phyloP scores from a whole-genome alignment of 2,797 vertebrate species.

The Amniataba percoides region DNA sequence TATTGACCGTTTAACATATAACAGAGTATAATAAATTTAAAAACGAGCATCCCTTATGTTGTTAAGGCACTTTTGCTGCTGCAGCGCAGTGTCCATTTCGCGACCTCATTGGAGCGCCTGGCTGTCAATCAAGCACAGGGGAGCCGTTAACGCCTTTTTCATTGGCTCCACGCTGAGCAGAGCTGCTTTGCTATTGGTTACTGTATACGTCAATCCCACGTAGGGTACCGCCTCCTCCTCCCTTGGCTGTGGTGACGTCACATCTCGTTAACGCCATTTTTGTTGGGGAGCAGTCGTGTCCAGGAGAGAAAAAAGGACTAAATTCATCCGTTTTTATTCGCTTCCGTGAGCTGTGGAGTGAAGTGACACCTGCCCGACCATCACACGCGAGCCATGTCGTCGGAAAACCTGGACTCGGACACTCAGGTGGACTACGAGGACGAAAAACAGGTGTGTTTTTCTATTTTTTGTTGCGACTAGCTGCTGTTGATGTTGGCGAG shows the following conservation, averaged over 20 bases:
- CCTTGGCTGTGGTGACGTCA: slow-evolving; percentile 73
- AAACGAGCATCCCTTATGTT: slow-evolving; percentile 4
- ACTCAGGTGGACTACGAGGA: slow-evolving; percentile 85
- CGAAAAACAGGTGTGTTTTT: slow-evolving; percentile 86
- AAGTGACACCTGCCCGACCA: slow-evolving; percentile 49
- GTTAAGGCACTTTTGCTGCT: slow-evolving; percentile 46
- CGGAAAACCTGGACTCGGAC: slow-evolving; percentile 86
- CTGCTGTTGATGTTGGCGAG: slow-evolving; percentile 65
- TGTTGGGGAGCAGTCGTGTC: slow-evolving; percentile 81
- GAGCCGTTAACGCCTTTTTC: accelerated
- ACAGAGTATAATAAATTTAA: background rate
- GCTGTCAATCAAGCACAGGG: slow-evolving; percentile 58
- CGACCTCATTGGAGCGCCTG: slow-evolving; percentile 49
- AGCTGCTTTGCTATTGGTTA: slow-evolving; percentile 67
- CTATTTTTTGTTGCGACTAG: background rate
- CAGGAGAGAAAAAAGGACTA: slow-evolving; percentile 64
- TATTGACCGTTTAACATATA: too few relatives aligned
- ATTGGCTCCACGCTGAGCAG: slow-evolving; percentile 15
- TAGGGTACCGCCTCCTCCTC: background rate
- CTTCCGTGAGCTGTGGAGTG: too few relatives aligned
- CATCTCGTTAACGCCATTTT: slow-evolving; percentile 84
- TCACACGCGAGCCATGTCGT: slow-evolving; percentile 78
- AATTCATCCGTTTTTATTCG: too few relatives aligned
- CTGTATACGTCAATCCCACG: slow-evolving; percentile 67
- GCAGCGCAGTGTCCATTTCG: slow-evolving; percentile 30